Conservation (phyloP, 2,113 vertebrate species). For the Panurus biarmicus region DNA sequence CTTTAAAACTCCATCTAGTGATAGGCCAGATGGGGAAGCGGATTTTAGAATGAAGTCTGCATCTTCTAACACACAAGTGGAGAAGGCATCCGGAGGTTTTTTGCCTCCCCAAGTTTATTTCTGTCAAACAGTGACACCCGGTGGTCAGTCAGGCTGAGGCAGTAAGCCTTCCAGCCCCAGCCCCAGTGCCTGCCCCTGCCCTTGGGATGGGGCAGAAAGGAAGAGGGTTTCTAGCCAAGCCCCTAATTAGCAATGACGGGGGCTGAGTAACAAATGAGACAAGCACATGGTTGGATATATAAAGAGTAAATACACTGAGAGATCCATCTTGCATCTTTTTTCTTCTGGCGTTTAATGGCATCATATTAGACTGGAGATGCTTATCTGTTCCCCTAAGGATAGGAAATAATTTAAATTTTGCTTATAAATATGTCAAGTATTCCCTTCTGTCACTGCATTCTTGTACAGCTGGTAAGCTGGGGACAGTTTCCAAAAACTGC, state of each 20-base stretch:
- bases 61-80: accelerated
- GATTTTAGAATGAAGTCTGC: neutral
- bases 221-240: neutral
- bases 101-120: neutral
- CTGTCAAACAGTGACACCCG: constrained; percentile 30
- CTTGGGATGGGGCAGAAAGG: neutral
- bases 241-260: neutral
- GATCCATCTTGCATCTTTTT: neutral
- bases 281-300: accelerated
- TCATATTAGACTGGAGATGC: neutral
- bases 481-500: constrained; percentile 53
- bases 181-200: neutral
- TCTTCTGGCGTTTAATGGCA: neutral
- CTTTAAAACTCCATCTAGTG: neutral
- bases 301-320: neutral
- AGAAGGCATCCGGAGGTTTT: neutral
- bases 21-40: neutral
- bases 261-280: neutral
- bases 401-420: constrained; percentile 56
- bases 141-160: neutral
- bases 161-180: accelerated
- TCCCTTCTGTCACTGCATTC: constrained; percentile 59
- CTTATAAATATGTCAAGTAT: constrained; percentile 59
- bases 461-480: constrained; percentile 60
- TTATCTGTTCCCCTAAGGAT: constrained; percentile 21